A percentile compares a stretch with the other conserved stretches of the same genome.
Conservation (phyloP, 2,797 vertebrate genomes). For the Enteromius treurensis region DNA sequence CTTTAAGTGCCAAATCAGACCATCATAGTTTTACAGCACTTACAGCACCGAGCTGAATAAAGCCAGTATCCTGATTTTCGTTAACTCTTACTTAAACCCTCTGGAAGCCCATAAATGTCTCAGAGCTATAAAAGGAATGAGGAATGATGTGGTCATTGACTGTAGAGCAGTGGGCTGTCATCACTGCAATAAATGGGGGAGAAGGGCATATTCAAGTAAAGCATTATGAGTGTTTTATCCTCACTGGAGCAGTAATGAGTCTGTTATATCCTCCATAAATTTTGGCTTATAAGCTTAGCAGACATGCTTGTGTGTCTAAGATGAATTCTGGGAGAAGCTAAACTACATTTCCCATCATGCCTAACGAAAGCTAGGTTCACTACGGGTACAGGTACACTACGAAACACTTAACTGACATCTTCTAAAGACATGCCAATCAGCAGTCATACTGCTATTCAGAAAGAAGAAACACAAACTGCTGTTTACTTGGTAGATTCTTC, state of each 20-base stretch:
- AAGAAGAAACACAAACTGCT: not conserved
- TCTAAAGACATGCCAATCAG: not conserved
- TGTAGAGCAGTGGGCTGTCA: slow-evolving; percentile 68
- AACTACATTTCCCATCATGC: slow-evolving; percentile 42
- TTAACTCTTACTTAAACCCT: slow-evolving; percentile 73
- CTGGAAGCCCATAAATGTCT: slow-evolving; percentile 76
- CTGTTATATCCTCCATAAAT: slow-evolving; percentile 79
- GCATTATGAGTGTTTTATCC: slow-evolving; percentile 69
- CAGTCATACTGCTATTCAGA: not conserved
- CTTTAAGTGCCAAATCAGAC: not conserved
- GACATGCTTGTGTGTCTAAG: slow-evolving; percentile 56
- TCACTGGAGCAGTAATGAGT: slow-evolving; percentile 74
- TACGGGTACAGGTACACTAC: not conserved
- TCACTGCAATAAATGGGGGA: slow-evolving; percentile 64
- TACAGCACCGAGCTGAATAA: slow-evolving; percentile 60
- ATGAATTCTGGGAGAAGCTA: slow-evolving; percentile 9
- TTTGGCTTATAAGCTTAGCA: slow-evolving; percentile 70
- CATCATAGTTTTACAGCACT: slow-evolving; percentile 53
- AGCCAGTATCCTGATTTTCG: slow-evolving; percentile 62
- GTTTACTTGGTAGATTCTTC: not conserved
- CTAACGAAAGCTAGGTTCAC: not conserved
- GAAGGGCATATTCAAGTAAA: slow-evolving; percentile 62
- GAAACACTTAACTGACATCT: not conserved
- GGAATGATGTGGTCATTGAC: slow-evolving; percentile 76
- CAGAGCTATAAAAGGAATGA: slow-evolving; percentile 73